A percentile compares a stretch with the other conserved stretches of the same genome.
These are phyloP conservation scores for Phania funesta DNA, from an alignment of 2,888 invertebrate species.

Conservation along the genomic window DNA sequence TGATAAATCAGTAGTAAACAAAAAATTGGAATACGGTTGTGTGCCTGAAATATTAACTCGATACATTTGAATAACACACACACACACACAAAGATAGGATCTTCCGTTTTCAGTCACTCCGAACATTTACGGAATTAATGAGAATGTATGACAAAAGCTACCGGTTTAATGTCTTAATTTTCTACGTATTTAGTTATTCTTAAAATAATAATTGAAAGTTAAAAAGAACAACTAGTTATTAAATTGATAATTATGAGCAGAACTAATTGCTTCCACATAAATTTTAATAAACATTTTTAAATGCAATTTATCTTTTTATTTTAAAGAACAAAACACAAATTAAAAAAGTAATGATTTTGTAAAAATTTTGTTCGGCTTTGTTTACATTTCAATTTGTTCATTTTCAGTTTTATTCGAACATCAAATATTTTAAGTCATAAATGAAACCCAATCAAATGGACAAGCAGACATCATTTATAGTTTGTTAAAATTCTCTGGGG, in stretches of 20 bases:
- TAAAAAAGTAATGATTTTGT: constrained; percentile 1
- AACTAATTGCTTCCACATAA: neutral
- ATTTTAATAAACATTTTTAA: neutral
- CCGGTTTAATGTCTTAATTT: no score
- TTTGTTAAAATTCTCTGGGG: neutral
- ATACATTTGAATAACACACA: no score
- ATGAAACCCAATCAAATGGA: neutral
- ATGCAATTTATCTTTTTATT: neutral
- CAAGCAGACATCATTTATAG: neutral
- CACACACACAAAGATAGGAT: no score
- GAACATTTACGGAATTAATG: no score
- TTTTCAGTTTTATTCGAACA: constrained; percentile 9
- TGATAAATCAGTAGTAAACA: no score
- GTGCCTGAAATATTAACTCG: no score
- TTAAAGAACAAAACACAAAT: neutral
- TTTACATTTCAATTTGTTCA: constrained; percentile 24
- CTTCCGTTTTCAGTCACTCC: no score
- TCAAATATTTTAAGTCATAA: neutral
- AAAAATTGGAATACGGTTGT: no score
- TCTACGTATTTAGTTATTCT: no score
- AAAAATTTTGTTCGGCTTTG: neutral
- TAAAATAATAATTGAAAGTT: no score
- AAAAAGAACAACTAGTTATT: neutral
- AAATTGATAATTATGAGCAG: neutral
- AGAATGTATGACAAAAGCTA: no score